Percentiles rank a stretch among this genome's conserved stretches.
Conservation (phyloP, 37 sponge, comb jelly and placozoan species). For the Mnemiopsis leidyi region DNA sequence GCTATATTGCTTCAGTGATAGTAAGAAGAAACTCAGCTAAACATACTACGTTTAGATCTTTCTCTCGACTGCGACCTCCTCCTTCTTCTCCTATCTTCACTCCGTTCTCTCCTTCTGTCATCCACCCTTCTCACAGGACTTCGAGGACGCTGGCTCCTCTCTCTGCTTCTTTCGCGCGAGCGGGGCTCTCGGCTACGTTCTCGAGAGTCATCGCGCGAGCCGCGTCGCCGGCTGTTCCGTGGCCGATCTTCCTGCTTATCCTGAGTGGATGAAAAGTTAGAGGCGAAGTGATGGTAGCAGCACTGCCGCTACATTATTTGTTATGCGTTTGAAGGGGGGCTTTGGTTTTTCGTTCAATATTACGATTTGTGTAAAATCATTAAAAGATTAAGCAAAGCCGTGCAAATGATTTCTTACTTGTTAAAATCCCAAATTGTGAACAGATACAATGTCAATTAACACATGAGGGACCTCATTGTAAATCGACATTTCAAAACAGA, state of each 20-base stretch:
- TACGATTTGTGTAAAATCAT: background rate
- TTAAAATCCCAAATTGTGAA: background rate
- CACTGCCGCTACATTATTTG: background rate
- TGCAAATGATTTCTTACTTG: background rate
- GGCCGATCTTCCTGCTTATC: conserved; percentile 51
- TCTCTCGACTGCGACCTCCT: background rate
- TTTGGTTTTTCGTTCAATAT: background rate
- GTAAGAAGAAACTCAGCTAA: no score
- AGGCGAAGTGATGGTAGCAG: background rate
- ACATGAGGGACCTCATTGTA: background rate
- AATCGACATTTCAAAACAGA: no score
- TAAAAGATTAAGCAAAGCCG: background rate
- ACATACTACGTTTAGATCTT: background rate
- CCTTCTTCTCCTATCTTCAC: conserved; percentile 55
- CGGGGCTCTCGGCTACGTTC: background rate
- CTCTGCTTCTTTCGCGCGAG: conserved; percentile 4
- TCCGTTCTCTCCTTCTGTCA: conserved; percentile 35
- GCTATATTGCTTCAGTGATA: no score
- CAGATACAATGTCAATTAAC: background rate
- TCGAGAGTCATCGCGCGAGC: background rate
- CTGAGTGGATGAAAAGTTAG: conserved; percentile 1
- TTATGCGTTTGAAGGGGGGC: background rate
- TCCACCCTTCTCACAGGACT: conserved; percentile 38
- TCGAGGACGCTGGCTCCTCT: background rate
- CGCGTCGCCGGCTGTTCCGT: background rate